Conservation (phyloP, 2,888 invertebrate species). For the Hydrotaea cyrtoneurina region DNA sequence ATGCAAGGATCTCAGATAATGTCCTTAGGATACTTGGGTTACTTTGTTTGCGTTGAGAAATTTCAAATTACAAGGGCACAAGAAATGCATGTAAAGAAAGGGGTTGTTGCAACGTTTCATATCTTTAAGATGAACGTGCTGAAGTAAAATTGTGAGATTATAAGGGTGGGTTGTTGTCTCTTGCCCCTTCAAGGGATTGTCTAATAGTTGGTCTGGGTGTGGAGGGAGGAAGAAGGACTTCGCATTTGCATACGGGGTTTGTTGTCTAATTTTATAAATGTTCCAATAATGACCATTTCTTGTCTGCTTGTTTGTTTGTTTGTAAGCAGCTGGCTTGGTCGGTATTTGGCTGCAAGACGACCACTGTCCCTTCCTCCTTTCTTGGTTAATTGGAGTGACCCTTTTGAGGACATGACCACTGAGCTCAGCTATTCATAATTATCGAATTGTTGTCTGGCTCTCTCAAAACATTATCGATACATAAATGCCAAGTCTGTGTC, state of each 20-base stretch:
- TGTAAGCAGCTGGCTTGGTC: constrained; percentile 38
- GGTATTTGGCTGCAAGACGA: not conserved
- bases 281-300: constrained; percentile 49
- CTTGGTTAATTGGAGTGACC: not conserved
- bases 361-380: constrained; percentile 32
- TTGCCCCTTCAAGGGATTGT: constrained; percentile 2
- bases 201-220: not conserved
- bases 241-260: constrained; percentile 50
- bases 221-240: not conserved
- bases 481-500: not conserved
- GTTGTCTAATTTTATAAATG: constrained; percentile 1
- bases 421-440: not conserved
- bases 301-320: not conserved
- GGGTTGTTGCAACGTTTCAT: constrained; percentile 31
- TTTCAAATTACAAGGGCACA: constrained; percentile 38
- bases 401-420: constrained; percentile 38
- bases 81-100: constrained; percentile 10
- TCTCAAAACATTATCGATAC: constrained; percentile 5
- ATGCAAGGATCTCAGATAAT: constrained; percentile 26
- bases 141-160: not conserved
- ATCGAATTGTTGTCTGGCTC: not conserved
- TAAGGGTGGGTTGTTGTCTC: constrained; percentile 6
- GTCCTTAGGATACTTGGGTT: constrained; percentile 24
- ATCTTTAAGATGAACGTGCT: constrained; percentile 19
- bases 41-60: not conserved